A percentile compares a stretch with the other conserved stretches of the same genome.
These are phyloP conservation scores for Sitta carolinensis DNA, from an alignment of 2,797 vertebrate species.

Conservation along the genomic window DNA sequence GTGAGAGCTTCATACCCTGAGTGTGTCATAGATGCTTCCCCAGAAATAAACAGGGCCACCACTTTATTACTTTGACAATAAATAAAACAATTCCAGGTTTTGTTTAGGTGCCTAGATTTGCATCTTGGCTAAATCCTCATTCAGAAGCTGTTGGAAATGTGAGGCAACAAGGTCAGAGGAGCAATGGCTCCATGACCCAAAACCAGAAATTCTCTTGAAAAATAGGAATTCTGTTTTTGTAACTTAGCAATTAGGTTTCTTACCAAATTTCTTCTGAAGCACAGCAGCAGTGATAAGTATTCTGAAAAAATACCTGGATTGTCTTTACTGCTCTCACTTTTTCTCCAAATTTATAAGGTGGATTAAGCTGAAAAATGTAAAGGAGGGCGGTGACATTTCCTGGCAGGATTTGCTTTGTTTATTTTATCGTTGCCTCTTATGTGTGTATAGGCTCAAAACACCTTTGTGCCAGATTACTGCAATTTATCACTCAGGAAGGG, in stretches of 20 bases:
- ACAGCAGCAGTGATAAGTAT: not conserved
- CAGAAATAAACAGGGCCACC: not conserved
- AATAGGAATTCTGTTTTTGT: not conserved
- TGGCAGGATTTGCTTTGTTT: not conserved
- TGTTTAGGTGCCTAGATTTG: not conserved
- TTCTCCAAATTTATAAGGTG: not conserved
- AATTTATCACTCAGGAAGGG: not conserved
- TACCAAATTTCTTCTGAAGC: not conserved
- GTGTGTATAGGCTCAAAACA: not conserved
- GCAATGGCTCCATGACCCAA: not conserved
- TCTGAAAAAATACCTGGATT: not conserved
- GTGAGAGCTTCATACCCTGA: not conserved
- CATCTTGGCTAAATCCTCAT: not conserved
- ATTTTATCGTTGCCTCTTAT: not conserved
- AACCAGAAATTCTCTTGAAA: not conserved
- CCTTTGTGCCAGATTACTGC: not conserved
- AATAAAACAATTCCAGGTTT: not conserved
- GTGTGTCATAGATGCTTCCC: not conserved
- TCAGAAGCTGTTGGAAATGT: not conserved
- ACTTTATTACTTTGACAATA: not conserved
- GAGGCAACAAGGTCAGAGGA: not conserved
- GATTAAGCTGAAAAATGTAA: not conserved
- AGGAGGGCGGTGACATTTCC: not conserved
- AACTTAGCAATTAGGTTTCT: not conserved
- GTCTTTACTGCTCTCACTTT: not conserved